Base-by-base conservation (phyloP, 2,113 vertebrate genomes). In the Elephas maximus region DNA sequence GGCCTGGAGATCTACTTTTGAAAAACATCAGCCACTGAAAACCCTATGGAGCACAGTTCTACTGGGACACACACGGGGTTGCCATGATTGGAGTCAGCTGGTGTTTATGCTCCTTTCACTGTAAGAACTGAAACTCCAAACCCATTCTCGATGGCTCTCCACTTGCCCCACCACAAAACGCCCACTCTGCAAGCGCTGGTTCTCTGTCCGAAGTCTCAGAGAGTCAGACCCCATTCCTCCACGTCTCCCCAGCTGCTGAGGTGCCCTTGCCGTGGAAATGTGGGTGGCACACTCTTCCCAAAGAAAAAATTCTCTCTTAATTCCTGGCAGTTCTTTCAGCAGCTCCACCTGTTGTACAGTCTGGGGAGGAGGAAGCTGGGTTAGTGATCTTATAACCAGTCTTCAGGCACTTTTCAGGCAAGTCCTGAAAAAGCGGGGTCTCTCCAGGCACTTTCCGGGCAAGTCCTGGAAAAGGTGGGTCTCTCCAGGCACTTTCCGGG, bases 211-310 rank as follows among this genome's bases (percentile, higher is more conserved):
- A 5, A 12, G 11, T 77, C 41, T 24, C 21, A 77, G 23, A 24
- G 11, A 24, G 8, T 23, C 23, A 26, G 53, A 80, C 37, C 5
- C 12, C 9, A 2, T 12, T 30, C 5, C n/a, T 65, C 44, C 69
- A 57, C 0, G 11, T 8, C 26, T 45, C 37, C 45, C 1, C 6
- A 17, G 60, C 20, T 79, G 23, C 30, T 51, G n/a, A 81, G 24
- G 41, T 26, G 48, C 4, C 3, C 60, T 12, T 26, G 18, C 1
- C 1, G 1, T 8, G 24, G 44, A 65, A 0, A 17, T 18, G 33
- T 20, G 14, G 51, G n/a, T 24, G 33, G 71, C 24, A 41, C 73
- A 41, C 73, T 41, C 37, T 10, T 24, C 45, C n/a, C 74, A 67
- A 24, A 90, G 28, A 69, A 69, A 62, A 11, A 28, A 6, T 44